Conservation (phyloP, 2,888 invertebrate species). For the Phytoseiulus persimilis region DNA sequence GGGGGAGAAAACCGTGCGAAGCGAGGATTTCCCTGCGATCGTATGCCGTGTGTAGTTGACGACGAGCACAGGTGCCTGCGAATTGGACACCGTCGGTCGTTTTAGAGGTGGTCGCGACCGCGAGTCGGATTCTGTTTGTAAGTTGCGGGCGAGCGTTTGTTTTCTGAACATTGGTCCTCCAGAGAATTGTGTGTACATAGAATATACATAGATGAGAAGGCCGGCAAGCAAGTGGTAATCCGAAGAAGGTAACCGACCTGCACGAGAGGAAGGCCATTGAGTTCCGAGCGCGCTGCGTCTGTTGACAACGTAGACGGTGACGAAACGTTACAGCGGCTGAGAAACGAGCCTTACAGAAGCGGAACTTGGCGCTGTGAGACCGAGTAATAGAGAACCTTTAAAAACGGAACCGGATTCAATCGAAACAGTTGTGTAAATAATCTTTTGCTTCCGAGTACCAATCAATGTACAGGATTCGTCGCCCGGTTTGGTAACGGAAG, state of each 20-base stretch:
- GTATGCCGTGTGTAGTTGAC: neutral
- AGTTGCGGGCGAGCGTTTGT: neutral
- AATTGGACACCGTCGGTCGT: too few species aligned
- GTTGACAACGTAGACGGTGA: neutral
- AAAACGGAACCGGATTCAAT: neutral
- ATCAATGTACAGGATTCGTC: neutral
- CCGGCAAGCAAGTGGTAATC: neutral
- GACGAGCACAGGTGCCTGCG: too few species aligned
- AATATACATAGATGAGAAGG: neutral
- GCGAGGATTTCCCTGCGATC: neutral
- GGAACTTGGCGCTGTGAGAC: neutral
- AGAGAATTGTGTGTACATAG: neutral
- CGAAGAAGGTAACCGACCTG: neutral
- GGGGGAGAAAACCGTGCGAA: neutral
- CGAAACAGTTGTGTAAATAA: neutral
- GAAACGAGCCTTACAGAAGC: neutral
- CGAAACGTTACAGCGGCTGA: neutral
- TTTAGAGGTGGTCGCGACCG: neutral
- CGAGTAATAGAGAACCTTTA: neutral
- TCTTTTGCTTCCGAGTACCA: conserved; percentile 5
- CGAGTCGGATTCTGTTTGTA: neutral
- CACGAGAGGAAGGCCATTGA: neutral
- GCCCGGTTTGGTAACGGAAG: neutral
- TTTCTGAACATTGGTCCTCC: neutral
- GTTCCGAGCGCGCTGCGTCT: neutral